These are phyloP conservation scores for Lontra canadensis DNA, from an alignment of 2,113 vertebrate species.

Conservation along the genomic window DNA sequence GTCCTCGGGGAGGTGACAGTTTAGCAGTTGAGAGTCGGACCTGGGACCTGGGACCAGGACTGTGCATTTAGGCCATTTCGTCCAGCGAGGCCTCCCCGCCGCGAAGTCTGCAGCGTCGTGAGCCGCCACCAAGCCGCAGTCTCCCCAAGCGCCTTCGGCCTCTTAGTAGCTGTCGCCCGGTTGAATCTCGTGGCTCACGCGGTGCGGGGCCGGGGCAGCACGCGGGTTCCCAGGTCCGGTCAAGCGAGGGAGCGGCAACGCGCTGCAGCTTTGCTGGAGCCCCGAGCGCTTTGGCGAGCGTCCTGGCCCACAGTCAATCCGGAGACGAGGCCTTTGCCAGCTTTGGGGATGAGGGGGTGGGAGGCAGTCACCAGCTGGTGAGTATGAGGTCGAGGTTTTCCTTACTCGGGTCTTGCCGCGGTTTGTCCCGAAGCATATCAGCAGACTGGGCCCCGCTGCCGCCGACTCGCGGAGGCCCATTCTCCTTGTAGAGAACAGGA, in stretches of 20 bases:
- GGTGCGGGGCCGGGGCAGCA: accelerated
- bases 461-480: not conserved
- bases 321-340: not conserved
- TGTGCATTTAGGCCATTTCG: not conserved
- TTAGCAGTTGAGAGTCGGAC: not conserved
- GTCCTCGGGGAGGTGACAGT: not conserved
- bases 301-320: not conserved
- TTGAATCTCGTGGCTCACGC: not conserved
- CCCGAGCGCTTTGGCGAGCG: not conserved
- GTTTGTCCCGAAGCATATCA: not conserved
- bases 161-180: accelerated
- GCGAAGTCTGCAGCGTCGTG: accelerated
- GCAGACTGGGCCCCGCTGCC: not conserved
- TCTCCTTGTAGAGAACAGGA: not conserved
- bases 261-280: not conserved
- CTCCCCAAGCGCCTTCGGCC: accelerated
- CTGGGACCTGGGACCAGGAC: not conserved
- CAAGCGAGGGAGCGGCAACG: no score
- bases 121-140: accelerated
- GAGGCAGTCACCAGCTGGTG: not conserved
- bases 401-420: not conserved
- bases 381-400: no score
- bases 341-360: not conserved
- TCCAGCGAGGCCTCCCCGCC: accelerated
- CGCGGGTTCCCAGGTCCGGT: no score